Conservation (phyloP, 2,888 invertebrate genomes). For the Apamea anceps region DNA sequence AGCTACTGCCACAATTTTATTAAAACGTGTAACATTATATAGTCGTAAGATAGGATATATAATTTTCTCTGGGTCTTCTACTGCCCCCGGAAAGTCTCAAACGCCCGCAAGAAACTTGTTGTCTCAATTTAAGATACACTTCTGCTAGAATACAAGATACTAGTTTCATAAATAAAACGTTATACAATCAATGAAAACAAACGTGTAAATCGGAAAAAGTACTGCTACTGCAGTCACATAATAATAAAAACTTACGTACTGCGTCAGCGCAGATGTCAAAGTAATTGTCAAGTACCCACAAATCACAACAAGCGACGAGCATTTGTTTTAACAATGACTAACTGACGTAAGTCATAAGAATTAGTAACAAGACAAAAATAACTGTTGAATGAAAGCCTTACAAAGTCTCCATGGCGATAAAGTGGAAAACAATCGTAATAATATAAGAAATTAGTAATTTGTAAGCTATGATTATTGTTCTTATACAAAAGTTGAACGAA, state of each 20-base stretch:
- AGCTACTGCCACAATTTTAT: too few relatives aligned
- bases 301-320: constrained; percentile 7
- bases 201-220: constrained; percentile 3
- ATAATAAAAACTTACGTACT: neutral
- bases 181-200: neutral
- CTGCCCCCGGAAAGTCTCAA: too few relatives aligned
- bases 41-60: too few relatives aligned
- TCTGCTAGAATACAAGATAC: neutral
- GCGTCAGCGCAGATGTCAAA: constrained; percentile 28
- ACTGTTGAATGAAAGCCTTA: constrained; percentile 11
- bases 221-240: neutral
- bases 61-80: too few relatives aligned
- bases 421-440: constrained; percentile 7
- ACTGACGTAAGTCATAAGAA: neutral
- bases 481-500: constrained; percentile 20
- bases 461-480: constrained; percentile 25
- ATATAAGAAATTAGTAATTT: constrained; percentile 3
- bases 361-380: constrained; percentile 12
- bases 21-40: too few relatives aligned
- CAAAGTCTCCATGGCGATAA: constrained; percentile 4
- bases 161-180: neutral
- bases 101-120: neutral
- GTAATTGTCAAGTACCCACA: constrained; percentile 16
- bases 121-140: neutral
- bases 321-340: constrained; percentile 38